Conservation (phyloP, 2,797 vertebrate species). For the Catamblyrhynchus diadema region DNA sequence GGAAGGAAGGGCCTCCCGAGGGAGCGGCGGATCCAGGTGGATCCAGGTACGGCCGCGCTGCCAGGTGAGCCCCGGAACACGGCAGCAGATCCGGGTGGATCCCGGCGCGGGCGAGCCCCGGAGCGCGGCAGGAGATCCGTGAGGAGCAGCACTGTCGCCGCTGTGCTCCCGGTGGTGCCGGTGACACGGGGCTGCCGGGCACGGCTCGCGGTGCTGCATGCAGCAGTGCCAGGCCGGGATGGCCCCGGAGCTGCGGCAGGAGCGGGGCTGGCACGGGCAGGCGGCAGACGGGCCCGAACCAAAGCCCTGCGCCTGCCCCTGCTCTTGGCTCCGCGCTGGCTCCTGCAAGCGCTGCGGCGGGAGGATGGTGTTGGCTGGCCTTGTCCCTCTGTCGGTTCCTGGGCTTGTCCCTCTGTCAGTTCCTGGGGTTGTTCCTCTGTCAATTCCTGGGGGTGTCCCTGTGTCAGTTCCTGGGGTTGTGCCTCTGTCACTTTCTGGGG, state of each 20-base stretch:
- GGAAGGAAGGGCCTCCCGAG: background rate
- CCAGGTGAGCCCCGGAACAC: background rate
- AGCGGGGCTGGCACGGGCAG: background rate
- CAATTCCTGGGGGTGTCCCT: accelerated
- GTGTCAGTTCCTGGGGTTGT: accelerated
- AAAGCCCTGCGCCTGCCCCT: background rate
- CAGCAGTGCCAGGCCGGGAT: accelerated
- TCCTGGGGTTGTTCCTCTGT: background rate
- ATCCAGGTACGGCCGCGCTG: background rate
- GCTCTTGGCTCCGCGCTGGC: background rate
- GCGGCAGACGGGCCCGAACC: background rate
- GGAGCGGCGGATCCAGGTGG: background rate
- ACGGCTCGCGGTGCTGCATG: background rate
- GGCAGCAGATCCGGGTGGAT: background rate
- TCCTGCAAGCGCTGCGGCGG: background rate
- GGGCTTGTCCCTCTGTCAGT: background rate
- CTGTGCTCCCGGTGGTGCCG: accelerated
- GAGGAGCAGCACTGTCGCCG: accelerated
- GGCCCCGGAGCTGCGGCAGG: background rate
- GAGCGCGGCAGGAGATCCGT: background rate
- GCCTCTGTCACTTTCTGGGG: accelerated
- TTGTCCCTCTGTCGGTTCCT: background rate
- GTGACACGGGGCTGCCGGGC: background rate
- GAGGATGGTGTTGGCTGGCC: background rate
- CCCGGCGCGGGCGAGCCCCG: background rate